phyloP scores from a whole-genome alignment of 2,797 vertebrate genomes.

The Allobates femoralis region DNA sequence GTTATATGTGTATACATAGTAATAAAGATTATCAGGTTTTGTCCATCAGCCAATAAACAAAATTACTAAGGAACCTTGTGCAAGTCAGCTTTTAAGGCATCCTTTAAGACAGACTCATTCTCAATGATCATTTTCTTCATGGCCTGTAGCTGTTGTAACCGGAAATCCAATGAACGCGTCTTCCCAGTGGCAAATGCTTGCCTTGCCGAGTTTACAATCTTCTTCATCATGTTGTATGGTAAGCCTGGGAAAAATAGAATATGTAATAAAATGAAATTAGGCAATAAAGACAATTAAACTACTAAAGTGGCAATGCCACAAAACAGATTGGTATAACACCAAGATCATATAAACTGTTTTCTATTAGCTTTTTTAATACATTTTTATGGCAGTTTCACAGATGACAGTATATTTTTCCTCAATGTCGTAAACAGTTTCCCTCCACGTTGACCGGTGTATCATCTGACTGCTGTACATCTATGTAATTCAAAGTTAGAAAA shows the following conservation, averaged over 20 bases:
- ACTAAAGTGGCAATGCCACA: not conserved
- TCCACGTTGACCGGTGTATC: too few species aligned
- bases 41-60: not conserved
- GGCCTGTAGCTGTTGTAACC: conserved; percentile 84
- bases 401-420: too few species aligned
- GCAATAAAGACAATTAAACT: not conserved
- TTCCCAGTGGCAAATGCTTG: conserved; percentile 81
- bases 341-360: too few species aligned
- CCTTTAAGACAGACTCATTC: conserved; percentile 76
- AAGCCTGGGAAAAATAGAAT: not conserved
- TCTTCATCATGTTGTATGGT: conserved; percentile 66
- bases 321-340: not conserved
- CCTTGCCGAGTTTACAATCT: conserved; percentile 73
- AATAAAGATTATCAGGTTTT: not conserved
- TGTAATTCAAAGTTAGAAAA: too few species aligned
- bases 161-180: conserved; percentile 83
- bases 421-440: too few species aligned
- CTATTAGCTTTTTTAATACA: too few species aligned
- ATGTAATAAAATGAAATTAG: not conserved
- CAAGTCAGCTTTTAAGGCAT: conserved; percentile 83
- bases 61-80: conserved; percentile 76
- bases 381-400: too few species aligned
- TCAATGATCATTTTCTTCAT: conserved; percentile 83
- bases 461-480: too few species aligned
- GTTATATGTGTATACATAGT: not conserved